phyloP scores from a whole-genome alignment of 2,797 vertebrate species.

The Myripristis jacobus region DNA sequence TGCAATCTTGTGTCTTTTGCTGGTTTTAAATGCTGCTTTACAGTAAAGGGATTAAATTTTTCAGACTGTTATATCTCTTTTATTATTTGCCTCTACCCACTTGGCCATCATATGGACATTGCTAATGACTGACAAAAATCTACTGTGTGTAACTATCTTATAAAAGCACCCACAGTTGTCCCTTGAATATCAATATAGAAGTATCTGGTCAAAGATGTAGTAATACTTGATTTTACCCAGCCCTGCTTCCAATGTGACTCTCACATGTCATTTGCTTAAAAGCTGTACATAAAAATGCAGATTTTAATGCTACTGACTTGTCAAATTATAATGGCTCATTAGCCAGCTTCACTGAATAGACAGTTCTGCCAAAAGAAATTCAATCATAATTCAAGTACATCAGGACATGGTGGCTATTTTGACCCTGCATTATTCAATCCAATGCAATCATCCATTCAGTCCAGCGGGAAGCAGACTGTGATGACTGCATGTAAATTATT shows the following conservation, averaged over 20 bases:
- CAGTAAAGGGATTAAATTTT: too few species aligned
- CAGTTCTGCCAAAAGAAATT: background rate
- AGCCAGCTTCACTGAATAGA: background rate
- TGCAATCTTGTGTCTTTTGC: too few species aligned
- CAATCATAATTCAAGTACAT: background rate
- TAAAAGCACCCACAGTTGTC: too few species aligned
- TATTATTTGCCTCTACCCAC: too few species aligned
- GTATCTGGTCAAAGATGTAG: too few species aligned
- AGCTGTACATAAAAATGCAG: background rate
- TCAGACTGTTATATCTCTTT: too few species aligned
- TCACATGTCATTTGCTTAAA: background rate
- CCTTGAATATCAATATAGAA: too few species aligned
- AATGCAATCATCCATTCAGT: slow-evolving; percentile 21
- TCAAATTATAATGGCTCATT: slow-evolving; percentile 2
- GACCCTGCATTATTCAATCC: slow-evolving; percentile 21
- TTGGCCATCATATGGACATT: too few species aligned
- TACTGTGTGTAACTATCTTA: too few species aligned
- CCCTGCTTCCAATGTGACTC: background rate
- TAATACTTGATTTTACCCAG: too few species aligned
- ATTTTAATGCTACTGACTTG: background rate
- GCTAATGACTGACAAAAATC: too few species aligned
- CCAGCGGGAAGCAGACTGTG: slow-evolving; percentile 13
- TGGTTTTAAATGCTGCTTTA: too few species aligned
- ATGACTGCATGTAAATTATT: slow-evolving; percentile 61
- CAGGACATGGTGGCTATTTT: background rate